Evolutionary conservation across 2,113 vertebrate species (phyloP), one percentile per base, ranked within the genome.

Genomic region (Syngnathoides biaculeatus): DNA sequence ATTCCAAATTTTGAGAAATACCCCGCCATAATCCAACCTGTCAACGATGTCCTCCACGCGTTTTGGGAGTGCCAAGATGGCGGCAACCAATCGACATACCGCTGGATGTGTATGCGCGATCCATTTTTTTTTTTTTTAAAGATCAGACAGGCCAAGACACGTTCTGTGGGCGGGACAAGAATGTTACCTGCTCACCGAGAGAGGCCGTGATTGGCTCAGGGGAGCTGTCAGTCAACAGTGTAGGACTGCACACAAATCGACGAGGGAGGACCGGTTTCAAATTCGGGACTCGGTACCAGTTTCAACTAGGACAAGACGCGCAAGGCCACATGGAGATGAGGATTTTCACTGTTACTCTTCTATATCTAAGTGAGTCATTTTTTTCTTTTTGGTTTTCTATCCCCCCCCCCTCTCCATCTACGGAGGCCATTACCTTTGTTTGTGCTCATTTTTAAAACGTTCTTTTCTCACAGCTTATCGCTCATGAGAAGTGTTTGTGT

Each of bases 311-410:
- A 0, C 7, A 8, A 57, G 0, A 24, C 43, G 17, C 20, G 4
- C 0, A 39, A 8, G 4, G 1, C 35, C 5, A 38, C 1, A 81
- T 79, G 79, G 69, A 71, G 60, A 40, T 13, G 17, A 67, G 30
- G 19, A 69, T 70, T n/a, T 65, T 15, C 13, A 5, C 12, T 0
- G 14, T 72, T 10, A 24, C 8, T 60, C 52, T 84, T 47, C 68
- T 82, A 12, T 81, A 67, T 71, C 8, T 75, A 2, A 72, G 90
- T 91, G 66, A 91, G 89, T 90, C 24, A 22, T n/a, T 8, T 14
- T 26, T 26, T 13, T 11, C 9, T 40, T 9, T 8, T 1, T n/a
- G n/a, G n/a, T n/a, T n/a, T n/a, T n/a, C n/a, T n/a, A n/a, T n/a
- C n/a, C n/a, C n/a, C n/a, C n/a, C n/a, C n/a, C n/a, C n/a, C n/a